Percentiles rank a stretch among this genome's conserved stretches.
Conservation (phyloP, 2,797 vertebrate genomes). For the Hydrolagus colliei region DNA sequence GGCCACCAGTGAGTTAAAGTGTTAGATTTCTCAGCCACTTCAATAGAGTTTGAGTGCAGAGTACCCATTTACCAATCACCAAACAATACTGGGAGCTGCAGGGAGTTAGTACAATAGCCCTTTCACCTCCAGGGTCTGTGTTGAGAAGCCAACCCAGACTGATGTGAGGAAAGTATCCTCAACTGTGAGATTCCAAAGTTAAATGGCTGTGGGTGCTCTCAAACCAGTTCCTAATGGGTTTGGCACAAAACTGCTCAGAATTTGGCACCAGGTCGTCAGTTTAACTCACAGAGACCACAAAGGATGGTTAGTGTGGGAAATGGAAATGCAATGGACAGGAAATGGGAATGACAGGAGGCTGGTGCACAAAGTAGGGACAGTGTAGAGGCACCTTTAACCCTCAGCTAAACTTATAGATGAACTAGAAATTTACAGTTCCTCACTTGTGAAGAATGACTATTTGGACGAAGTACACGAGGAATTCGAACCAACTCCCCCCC, state of each 20-base stretch:
- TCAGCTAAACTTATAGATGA: no score
- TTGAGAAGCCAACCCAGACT: not conserved
- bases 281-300: not conserved
- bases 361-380: no score
- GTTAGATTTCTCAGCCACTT: conserved; percentile 11
- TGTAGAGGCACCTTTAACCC: no score
- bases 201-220: not conserved
- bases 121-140: not conserved
- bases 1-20: not conserved
- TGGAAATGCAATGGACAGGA: no score
- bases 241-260: not conserved
- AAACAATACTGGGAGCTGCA: not conserved
- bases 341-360: no score
- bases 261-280: not conserved
- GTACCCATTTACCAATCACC: conserved; percentile 1
- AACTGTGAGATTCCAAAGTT: not conserved
- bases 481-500: no score
- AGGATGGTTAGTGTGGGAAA: no score
- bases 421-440: no score
- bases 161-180: no score
- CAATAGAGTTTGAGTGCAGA: not conserved
- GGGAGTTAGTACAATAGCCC: conserved; percentile 3
- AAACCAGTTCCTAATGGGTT: not conserved
- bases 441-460: no score
- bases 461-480: no score